Evolutionary conservation across 2,888 invertebrate species (phyloP).

Genomic region (Argyresthia albistria): DNA sequence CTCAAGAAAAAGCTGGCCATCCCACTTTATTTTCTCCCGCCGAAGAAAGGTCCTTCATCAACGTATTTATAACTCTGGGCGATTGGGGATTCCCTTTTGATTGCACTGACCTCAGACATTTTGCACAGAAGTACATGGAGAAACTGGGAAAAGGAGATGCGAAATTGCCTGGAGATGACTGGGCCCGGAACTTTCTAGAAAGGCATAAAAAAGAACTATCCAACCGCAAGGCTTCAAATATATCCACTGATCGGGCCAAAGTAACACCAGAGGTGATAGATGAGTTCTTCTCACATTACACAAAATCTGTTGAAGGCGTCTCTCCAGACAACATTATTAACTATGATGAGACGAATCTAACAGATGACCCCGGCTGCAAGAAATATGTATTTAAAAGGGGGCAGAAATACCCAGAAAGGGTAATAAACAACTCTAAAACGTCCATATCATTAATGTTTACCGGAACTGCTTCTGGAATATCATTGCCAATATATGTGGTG

Average conservation of each 20-base stretch:
- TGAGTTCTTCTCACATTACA: neutral
- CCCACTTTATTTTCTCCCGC: constrained; percentile 7
- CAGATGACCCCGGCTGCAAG: constrained; percentile 8
- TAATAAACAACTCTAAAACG: constrained; percentile 29
- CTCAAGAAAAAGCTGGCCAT: neutral
- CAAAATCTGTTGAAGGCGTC: neutral
- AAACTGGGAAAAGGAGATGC: neutral
- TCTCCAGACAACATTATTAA: neutral
- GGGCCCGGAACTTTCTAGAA: neutral
- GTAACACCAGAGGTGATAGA: neutral
- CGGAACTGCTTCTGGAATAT: constrained; percentile 27
- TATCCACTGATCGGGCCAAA: neutral
- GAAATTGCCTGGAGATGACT: neutral
- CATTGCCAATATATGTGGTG: constrained; percentile 37
- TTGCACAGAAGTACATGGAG: neutral
- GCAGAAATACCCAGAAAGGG: constrained; percentile 29
- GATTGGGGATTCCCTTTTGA: neutral
- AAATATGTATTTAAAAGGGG: constrained; percentile 22
- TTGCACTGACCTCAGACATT: neutral
- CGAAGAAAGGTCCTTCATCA: constrained; percentile 7
- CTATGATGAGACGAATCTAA: constrained; percentile 7
- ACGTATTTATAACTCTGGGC: neutral
- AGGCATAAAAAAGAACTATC: neutral
- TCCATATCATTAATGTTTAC: constrained; percentile 34
- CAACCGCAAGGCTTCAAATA: neutral